Evolutionary conservation across 2,888 invertebrate genomes (phyloP), one percentile per base, ranked within the genome.

Genomic region (Agapostemon virescens): DNA sequence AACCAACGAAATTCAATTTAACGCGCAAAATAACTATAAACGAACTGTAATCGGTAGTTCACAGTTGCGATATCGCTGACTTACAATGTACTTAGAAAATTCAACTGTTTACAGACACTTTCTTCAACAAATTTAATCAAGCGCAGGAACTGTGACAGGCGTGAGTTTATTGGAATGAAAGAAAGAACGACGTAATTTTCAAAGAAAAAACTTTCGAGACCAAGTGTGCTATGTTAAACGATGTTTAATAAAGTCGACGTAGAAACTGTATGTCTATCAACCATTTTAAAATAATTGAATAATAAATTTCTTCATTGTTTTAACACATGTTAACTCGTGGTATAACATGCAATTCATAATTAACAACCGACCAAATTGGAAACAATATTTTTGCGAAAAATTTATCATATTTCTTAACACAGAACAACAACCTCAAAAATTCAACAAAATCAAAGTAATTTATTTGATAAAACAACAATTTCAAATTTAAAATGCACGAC

Each of bases 141-240:
- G 64, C 23, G 40, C 26, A 42, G 69, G 40, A 75, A 77, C 52
- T n/a, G n/a, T 42, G 52, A 64, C 23, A 26, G 23, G 23, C 15
- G 23, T 20, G 42, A 49, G 66, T 58, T 77, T 77, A 79, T 70
- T 77, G 69, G 70, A 69, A 69, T 13, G 45, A 9, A 77, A 64
- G 23, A 9, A 30, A 26, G 55, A 33, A 36, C 26, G 17, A 33
- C 42, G 33, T 42, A 76, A 64, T 69, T 26, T 11, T 67, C 26
- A 2, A 17, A 15, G 58, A 17, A 38, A 55, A 42, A 42, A 38
- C 33, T 64, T 38, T 33, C 33, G 33, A 40, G 23, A 68, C n/a
- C n/a, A 7, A 76, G 69, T 69, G 45, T 40, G 40, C 52, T 76
- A 76, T 68, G 42, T 76, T 49, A 63, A 52, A 38, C 23, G 33